Base-by-base conservation (phyloP, 2,113 vertebrate genomes). In the Pandion haliaetus region DNA sequence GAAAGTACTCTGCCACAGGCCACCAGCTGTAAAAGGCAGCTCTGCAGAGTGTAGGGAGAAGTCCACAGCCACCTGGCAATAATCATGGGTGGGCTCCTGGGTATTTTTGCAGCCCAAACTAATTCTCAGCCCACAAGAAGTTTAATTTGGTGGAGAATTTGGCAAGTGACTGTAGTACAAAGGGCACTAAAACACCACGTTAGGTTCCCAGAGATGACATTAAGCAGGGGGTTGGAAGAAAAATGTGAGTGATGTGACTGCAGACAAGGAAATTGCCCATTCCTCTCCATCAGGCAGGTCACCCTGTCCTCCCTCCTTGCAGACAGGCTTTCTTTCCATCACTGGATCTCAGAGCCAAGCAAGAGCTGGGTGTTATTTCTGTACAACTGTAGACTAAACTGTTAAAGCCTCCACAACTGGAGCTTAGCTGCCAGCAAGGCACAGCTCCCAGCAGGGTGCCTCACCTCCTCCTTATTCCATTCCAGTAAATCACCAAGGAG, bases 301-400 rank as follows among this genome's bases (percentile, higher is more conserved):
- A 96, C 40, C 34, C 45, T 66, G 96, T 20, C 79, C 95, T 91
- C 73, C 34, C 40, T 58, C 63, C 50, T 20, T 28, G 36, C 67
- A 88, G 61, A 44, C 66, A 72, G 66, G 40, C 73, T 81, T 62
- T 71, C 73, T 81, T 62, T 71, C 80, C 63, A 69, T 5, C 0
- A 0, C 83, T 38, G 23, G 17, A 70, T 61, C 82, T 62, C 36
- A 3, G 84, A 93, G 78, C 91, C 89, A 94, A 61, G 69, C 36
- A 52, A 91, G 80, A 78, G 36, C 65, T 36, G 87, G 19, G 28
- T 54, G 84, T 26, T 95, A 84, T 72, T 85, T 85, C 74, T 77
- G 90, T 61, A 32, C 62, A 85, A 5, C 40, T 57, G 62, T 82
- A 97, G 96, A 94, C 96, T 93, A 96, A 96, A 97, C 95, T 76